Base-by-base conservation (phyloP, 2,888 invertebrate genomes). In the Rhamphomyia laevipes region DNA sequence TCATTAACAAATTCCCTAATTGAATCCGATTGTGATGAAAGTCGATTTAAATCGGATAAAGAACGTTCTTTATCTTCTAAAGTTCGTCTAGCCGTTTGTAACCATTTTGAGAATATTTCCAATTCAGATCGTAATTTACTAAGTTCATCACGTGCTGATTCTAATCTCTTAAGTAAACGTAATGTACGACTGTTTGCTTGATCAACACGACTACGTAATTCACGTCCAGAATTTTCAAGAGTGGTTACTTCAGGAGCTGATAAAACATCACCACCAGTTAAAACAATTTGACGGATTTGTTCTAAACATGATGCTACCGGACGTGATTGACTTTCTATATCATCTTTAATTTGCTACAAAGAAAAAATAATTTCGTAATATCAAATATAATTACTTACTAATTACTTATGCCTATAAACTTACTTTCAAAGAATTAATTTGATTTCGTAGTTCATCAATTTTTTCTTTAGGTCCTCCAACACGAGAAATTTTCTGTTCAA, bases 211-310 rank as follows among this genome's bases (percentile, higher is more conserved):
- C 82, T 82, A 59, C 88, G 87, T 56, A 94, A 72, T 53, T 84
- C 85, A 37, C 89, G 81, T 13, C 89, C 89, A 57, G 87, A 86
- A 60, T 88, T 86, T 71, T 93, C 92, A 56, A 94, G 73, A 21
- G 84, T 84, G 31, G 86, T 81, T 33, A 93, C 84, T 76, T 94
- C 93, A 58, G 93, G 93, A 55, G 88, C 85, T 5, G 92, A 91
- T 7, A 95, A 74, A n/a, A 91, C 86, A 60, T 94, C 93, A 31
- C 88, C 85, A 1, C 91, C 92, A 17, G 91, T 90, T 3, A 90
- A 77, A 5, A 92, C 87, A 43, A 94, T 79, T 63, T 92, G 90
- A 49, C 91, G 83, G 11, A 91, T 86, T 74, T 92, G 90, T 64
- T 93, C 92, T 47, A 90, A 76, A 60, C 90, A 90, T 31, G 87